Base-by-base conservation (phyloP, 2,888 invertebrate species). In the Thereva nobilitata region DNA sequence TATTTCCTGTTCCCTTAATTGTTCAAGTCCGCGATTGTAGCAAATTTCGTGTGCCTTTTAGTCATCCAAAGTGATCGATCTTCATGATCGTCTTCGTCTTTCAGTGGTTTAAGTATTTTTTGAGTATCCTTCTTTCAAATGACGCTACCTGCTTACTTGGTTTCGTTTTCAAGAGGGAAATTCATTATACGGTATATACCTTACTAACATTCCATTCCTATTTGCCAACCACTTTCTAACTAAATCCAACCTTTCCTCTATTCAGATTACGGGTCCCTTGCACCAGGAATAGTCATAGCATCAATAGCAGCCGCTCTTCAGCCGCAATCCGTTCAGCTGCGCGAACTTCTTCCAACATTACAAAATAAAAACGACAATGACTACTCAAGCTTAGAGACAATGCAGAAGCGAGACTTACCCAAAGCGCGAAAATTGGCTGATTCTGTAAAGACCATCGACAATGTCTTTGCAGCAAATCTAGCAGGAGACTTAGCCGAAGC, bases 401-500 rank as follows among this genome's bases (percentile, higher is more conserved):
- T 80, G 67, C 73, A 75, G 64, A 69, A 75, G 41, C 71, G 74
- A 37, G 72, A 73, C 55, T 71, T 69, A n/a, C 69, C 67, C 49
- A 65, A 70, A 50, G 63, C 61, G 67, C 55, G 63, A 4, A 65
- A 59, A 56, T 54, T 67, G 47, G 57, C 59, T 10, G 61, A 45
- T 12, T 67, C 71, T 34, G n/a, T 68, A 4, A 65, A 70, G 38
- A 64, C 70, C 6, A 59, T 87, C 12, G 85, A 85, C 71, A 88
- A 86, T 72, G 75, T 85, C 53, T 87, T 86, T 84, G 84, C 86
- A 8, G 84, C 88, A 8, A 87, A 88, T 4, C 74, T 87, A 37
- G 83, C 85, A 73, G 87, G 87, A 56, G 89, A 89, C 76, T 77
- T 89, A 71, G 88, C 88, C 4, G 89, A 89, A 78, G 84, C 87